phyloP scores from a whole-genome alignment of 1,140 invertebrate species.

The Rhagoletis pomonella region DNA sequence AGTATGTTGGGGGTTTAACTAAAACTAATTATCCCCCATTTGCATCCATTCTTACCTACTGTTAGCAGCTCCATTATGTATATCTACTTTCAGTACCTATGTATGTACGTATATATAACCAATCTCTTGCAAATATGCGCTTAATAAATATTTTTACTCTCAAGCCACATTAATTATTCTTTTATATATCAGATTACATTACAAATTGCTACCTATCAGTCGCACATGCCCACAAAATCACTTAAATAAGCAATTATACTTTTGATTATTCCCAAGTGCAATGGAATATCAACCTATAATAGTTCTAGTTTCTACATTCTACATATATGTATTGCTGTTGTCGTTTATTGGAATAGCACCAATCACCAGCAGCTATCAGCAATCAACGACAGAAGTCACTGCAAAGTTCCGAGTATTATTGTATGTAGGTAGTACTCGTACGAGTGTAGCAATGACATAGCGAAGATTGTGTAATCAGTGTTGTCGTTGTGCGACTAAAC shows the following conservation, averaged over 20 bases:
- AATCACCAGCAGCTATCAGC: constrained; percentile 34
- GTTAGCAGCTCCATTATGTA: too few species aligned
- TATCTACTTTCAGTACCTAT: too few species aligned
- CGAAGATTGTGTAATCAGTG: too few species aligned
- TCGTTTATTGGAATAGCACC: background rate
- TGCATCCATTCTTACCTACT: too few species aligned
- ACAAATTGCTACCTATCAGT: background rate
- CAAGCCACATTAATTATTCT: background rate
- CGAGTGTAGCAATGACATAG: too few species aligned
- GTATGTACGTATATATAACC: background rate
- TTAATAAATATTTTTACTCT: background rate
- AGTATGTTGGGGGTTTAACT: too few species aligned
- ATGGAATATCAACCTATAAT: background rate
- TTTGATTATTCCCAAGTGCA: constrained; percentile 35
- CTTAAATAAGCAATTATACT: constrained; percentile 40
- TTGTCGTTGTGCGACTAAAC: too few species aligned
- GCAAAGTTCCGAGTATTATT: background rate
- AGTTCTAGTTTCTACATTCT: too few species aligned
- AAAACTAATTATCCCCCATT: too few species aligned
- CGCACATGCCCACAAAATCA: background rate
- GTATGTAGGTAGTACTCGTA: too few species aligned
- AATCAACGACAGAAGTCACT: constrained; percentile 24
- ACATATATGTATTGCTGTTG: background rate
- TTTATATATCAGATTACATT: background rate
- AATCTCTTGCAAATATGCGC: too few species aligned